Evolutionary conservation across 2,113 vertebrate species (phyloP), one percentile per base, ranked within the genome.

Genomic region (Semicossyphus pulcher): DNA sequence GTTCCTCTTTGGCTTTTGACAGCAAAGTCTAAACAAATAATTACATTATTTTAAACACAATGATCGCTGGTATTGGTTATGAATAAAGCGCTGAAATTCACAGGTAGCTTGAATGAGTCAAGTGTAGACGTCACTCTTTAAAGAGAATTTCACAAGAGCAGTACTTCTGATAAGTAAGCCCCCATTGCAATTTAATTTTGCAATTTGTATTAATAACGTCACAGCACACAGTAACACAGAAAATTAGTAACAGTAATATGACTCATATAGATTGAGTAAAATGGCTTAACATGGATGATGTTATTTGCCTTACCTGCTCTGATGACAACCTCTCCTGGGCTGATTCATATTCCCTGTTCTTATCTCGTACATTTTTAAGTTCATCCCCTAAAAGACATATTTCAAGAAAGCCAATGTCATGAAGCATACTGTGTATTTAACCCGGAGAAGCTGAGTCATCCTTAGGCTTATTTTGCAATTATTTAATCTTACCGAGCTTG

Each of bases 1-100:
- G 91, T 32, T 98, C 95, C 72, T 97, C 95, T 87, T 96, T 98
- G 63, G 93, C 90, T 93, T 96, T 95, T 42, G 85, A 94, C 72
- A 98, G 91, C 15, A 93, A 89, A 79, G 77, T 93, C 97, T 97
- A 78, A 70, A 81, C 6, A 51, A 53, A 63, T 1, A 3, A 3
- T 1, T 8, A 52, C 3, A 9, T 15, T 1, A 39, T 21, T 26
- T 80, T 28, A 57, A 52, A 3, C 9, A 42, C 10, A 15, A 3
- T 11, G 10, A 1, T 47, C 51, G 8, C 7, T 42, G 7, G 4
- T n/a, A 21, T 37, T 37, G 10, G 36, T 37, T n/a, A 23, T n/a
- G n/a, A n/a, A n/a, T n/a, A n/a, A n/a, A n/a, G n/a, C n/a, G n/a
- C n/a, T n/a, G n/a, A n/a, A n/a, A n/a, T n/a, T n/a, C n/a, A n/a